A percentile compares a stretch with the other conserved stretches of the same genome.
Conservation (phyloP, 1,140 invertebrate genomes). For the Diplogasteroides magnus region DNA sequence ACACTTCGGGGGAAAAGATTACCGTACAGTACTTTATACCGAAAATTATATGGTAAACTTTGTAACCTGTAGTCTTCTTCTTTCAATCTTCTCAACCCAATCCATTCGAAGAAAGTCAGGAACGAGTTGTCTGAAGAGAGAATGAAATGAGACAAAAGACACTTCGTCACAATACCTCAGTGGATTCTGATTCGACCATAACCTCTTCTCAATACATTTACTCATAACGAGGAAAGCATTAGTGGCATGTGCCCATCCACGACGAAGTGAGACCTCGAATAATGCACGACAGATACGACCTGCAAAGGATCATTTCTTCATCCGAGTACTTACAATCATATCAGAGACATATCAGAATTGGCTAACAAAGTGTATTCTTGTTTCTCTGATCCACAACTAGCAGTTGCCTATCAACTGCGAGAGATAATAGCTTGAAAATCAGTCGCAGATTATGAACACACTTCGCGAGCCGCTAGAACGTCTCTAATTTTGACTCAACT, state of each 20-base stretch:
- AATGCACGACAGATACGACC: constrained; percentile 77
- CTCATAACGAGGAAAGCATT: constrained; percentile 71
- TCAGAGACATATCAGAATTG: too few species aligned
- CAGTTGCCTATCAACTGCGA: too few species aligned
- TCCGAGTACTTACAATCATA: too few species aligned
- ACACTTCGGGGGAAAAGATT: too few species aligned
- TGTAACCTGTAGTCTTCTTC: too few species aligned
- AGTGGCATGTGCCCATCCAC: constrained; percentile 81
- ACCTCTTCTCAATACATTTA: constrained; percentile 71
- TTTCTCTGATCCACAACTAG: too few species aligned
- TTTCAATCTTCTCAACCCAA: constrained; percentile 76
- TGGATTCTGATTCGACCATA: constrained; percentile 81
- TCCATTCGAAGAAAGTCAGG: constrained; percentile 64
- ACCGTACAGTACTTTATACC: too few species aligned
- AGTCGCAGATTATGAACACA: too few species aligned
- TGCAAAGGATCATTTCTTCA: not conserved
- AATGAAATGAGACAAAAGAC: not conserved
- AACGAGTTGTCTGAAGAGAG: constrained; percentile 34
- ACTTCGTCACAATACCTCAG: constrained; percentile 65
- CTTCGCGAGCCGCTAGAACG: too few species aligned
- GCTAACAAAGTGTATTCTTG: too few species aligned
- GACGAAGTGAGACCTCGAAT: constrained; percentile 85
- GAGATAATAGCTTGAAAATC: too few species aligned
- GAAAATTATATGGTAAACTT: too few species aligned
- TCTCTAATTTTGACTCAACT: not conserved